Percentiles rank a stretch among this genome's conserved stretches.
phyloP scores from a whole-genome alignment of 2,888 invertebrate genomes.

The Eupithecia subumbrata region DNA sequence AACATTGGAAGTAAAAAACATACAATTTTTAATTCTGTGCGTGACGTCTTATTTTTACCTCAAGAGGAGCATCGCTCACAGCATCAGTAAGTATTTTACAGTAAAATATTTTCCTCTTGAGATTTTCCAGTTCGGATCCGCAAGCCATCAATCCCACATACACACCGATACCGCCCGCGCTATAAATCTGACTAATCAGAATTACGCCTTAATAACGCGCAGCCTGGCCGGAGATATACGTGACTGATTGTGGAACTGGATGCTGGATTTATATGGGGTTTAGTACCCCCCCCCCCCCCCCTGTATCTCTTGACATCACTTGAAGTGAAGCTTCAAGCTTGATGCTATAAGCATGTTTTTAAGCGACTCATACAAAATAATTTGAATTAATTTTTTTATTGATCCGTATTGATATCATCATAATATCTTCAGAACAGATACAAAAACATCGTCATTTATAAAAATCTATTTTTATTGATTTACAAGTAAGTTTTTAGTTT shows the following conservation, averaged over 20 bases:
- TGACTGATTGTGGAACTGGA: conserved; percentile 35
- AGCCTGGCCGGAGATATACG: conserved; percentile 37
- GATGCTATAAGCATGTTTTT: neutral
- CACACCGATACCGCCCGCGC: conserved; percentile 37
- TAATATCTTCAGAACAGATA: too few species aligned
- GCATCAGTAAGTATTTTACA: neutral
- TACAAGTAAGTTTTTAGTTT: neutral
- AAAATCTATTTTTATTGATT: too few species aligned
- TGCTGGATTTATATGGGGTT: conserved; percentile 6
- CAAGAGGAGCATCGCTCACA: neutral
- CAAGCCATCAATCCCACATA: conserved; percentile 34
- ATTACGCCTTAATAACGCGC: conserved; percentile 60
- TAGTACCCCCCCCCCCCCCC: too few species aligned
- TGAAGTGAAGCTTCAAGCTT: neutral
- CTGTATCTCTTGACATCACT: neutral
- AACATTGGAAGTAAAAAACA: too few species aligned
- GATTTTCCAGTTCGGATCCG: neutral
- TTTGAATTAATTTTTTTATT: neutral
- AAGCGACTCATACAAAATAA: neutral
- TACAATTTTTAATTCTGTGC: too few species aligned
- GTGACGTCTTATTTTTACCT: too few species aligned
- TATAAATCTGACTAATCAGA: conserved; percentile 75
- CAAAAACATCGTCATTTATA: neutral
- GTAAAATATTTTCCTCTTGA: neutral
- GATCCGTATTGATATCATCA: neutral